Base-by-base conservation (phyloP, 1,140 invertebrate species). In the Metaphire vulgaris region DNA sequence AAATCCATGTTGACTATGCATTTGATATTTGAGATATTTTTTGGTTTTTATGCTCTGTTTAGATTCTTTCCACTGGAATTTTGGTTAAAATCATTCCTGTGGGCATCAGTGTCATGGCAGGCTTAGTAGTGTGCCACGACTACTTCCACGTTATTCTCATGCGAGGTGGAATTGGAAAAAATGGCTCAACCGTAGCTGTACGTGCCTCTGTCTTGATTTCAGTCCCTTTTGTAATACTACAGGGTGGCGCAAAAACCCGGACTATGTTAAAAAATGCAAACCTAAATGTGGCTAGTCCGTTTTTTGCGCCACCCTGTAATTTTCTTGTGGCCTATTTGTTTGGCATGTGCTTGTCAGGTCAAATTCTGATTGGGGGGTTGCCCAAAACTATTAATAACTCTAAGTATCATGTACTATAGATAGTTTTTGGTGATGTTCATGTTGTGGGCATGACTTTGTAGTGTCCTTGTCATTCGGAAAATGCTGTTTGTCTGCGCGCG, bases 101-200 rank as follows among this genome's bases (percentile, higher is more conserved):
- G 12, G 87, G 88, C 82, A 85, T 89, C 78, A 88, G 89, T 82
- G 87, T 90, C 78, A 82, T 88, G 78, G 87, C 91, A 76, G 89
- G 89, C 80, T 82, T 89, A 78, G 85, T 89, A 82, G 87, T 90
- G 80, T 88, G 89, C 77, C 88, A 89, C 79, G 87, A 87, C 81
- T 89, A 90, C 83, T 88, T 90, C 77, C 85, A 89, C 82, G 90
- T 93, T 86, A 94, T 96, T 69, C 81, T 83, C 86, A 91, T 95
- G 84, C 91, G 91, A 83, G 95, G 95, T 84, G 96, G 96, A 87
- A 91, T 93, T 81, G 96, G 96, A 82, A 97, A 96, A 89, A 98
- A 98, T 88, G 96, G 96, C 87, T 96, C 94, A 78, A 95, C 94
- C 75, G 92, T 96, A 78, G 95, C 94, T 87, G 94, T 95, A 92